Evolutionary conservation across 2,113 vertebrate species (phyloP).

Genomic region (Eurypyga helias): DNA sequence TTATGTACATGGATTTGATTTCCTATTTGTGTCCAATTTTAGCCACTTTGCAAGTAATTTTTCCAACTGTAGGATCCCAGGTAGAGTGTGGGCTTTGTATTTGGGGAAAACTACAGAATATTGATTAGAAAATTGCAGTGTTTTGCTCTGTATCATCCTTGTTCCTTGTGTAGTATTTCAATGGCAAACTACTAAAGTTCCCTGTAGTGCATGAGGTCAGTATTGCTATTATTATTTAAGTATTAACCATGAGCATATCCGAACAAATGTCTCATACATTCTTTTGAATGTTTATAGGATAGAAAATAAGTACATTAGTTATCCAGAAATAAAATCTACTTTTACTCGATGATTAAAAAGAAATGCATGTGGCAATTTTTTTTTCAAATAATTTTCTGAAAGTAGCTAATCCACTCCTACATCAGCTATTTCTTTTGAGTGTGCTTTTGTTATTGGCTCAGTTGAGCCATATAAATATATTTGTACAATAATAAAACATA

Average conservation of each 20-base stretch:
- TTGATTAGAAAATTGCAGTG: background rate
- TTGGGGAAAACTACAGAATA: background rate
- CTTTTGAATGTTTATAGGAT: background rate
- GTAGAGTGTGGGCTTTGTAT: background rate
- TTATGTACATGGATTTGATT: background rate
- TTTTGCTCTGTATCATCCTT: background rate
- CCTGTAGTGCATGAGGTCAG: background rate
- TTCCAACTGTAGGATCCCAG: background rate
- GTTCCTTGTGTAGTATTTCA: background rate
- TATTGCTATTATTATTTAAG: background rate
- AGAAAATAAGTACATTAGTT: background rate
- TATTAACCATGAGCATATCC: background rate
- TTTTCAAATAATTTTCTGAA: background rate
- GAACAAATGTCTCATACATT: background rate
- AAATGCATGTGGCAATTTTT: background rate
- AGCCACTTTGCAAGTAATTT: background rate
- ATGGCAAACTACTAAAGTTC: background rate
- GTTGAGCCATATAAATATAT: background rate
- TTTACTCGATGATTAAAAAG: background rate
- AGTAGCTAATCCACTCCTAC: background rate
- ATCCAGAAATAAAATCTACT: background rate
- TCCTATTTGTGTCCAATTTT: background rate
- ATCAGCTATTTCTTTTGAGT: background rate
- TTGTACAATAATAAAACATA: background rate
- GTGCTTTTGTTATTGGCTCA: background rate